These are phyloP conservation scores for Ambastaia sidthimunki DNA, from an alignment of 2,797 vertebrate genomes.

Conservation along the genomic window DNA sequence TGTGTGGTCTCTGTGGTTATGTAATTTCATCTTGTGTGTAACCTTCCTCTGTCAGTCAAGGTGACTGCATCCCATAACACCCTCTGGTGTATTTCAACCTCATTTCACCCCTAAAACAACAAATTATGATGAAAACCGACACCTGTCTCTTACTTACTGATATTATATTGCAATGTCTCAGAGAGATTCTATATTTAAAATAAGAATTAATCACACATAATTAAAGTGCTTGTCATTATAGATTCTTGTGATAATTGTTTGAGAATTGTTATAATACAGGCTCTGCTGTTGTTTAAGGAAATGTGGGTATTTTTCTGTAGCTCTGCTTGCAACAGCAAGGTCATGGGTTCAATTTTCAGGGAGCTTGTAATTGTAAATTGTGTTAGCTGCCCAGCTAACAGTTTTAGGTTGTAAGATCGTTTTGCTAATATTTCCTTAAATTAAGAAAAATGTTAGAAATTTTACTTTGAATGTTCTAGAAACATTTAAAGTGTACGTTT, in stretches of 20 bases:
- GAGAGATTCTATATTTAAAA: not conserved
- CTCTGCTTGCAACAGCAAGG: no score
- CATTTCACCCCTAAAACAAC: not conserved
- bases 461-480: no score
- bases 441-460: no score
- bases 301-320: no score
- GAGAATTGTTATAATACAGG: not conserved
- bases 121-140: not conserved
- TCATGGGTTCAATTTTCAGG: no score
- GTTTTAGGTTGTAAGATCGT: no score
- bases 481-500: no score
- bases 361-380: no score
- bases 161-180: not conserved
- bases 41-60: slow-evolving; percentile 33
- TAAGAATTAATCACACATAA: not conserved
- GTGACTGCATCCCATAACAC: slow-evolving; percentile 21
- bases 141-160: not conserved
- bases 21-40: slow-evolving; percentile 29
- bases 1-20: slow-evolving; percentile 22
- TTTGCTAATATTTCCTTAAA: no score
- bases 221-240: not conserved
- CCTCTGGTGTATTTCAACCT: slow-evolving; percentile 1
- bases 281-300: not conserved
- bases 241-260: not conserved
- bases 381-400: no score